Evolutionary conservation across 2,797 vertebrate genomes (phyloP), one percentile per base, ranked within the genome.

Genomic region (Lacerta bilineata): DNA sequence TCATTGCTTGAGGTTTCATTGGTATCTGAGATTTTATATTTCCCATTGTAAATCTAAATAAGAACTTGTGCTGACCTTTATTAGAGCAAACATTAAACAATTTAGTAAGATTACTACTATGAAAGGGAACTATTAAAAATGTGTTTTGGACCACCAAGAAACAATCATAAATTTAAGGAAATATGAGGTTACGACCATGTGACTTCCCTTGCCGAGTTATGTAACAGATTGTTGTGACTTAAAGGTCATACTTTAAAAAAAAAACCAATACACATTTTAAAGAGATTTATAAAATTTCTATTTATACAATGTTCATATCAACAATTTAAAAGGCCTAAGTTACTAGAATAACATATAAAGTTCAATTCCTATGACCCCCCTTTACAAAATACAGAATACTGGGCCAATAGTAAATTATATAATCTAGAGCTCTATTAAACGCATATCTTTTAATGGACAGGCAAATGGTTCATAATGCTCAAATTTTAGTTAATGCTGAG

Each of bases 141-240:
- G 87, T 87, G 90, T 93, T 95, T 95, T 83, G 94, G 98, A 98
- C 98, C 98, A 98, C 98, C 98, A 97, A 97, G 97, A 96, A 97
- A 96, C 96, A 97, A 95, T 96, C 97, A 97, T 97, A 98, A 98
- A 98, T 97, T 96, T 96, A 95, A 96, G 97, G 97, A 98, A 98
- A 98, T 98, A 97, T 98, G 97, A 98, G 95, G 96, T 98, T 97
- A 96, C 95, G 94, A 96, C 95, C 96, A 96, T 93, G 96, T 97
- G 96, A 97, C 95, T 97, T 96, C 95, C 96, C 95, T 96, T 96
- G 95, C 95, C 94, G 96, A 97, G 96, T 97, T 97, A 96, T 95
- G 95, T 94, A 97, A 97, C 90, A 95, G 92, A 93, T 91, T 96
- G 93, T 94, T 95, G 94, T 94, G 96, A 97, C 95, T 97, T 95